These are phyloP conservation scores for Probaryconus sp. DNA, from an alignment of 1,140 invertebrate species.

Conservation along the genomic window DNA sequence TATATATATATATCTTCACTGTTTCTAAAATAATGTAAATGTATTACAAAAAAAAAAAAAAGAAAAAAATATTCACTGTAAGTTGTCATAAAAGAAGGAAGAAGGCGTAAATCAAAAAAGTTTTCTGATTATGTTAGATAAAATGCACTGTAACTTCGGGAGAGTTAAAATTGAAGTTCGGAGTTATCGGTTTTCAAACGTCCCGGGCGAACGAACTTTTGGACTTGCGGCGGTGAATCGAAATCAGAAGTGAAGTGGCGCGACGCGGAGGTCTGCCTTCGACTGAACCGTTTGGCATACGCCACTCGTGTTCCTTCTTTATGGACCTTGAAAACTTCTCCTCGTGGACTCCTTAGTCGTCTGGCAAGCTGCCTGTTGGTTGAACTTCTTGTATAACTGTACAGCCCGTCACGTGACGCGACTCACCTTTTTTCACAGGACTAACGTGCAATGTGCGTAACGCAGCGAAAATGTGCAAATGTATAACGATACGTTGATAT, in stretches of 20 bases:
- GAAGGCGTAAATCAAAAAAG: too few species aligned
- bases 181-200: too few species aligned
- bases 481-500: conserved; percentile 18
- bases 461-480: conserved; percentile 15
- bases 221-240: background rate
- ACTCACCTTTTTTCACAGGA: conserved; percentile 15
- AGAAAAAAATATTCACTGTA: too few species aligned
- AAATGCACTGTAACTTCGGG: too few species aligned
- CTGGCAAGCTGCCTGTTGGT: conserved; percentile 10
- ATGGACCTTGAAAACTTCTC: conserved; percentile 52
- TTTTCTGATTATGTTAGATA: too few species aligned
- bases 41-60: too few species aligned
- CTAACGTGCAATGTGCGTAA: conserved; percentile 41
- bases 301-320: conserved; percentile 46
- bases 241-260: conserved; percentile 14
- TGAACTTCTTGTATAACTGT: conserved; percentile 61
- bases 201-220: background rate
- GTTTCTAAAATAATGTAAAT: too few species aligned
- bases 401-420: conserved; percentile 45
- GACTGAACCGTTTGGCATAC: conserved; percentile 42
- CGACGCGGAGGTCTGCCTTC: conserved; percentile 28
- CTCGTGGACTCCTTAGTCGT: conserved; percentile 33
- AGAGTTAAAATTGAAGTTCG: too few species aligned
- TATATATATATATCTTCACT: too few species aligned
- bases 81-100: too few species aligned